Conservation (phyloP, 30 jellyfish, hydroid and myxozoan species). For the Pelagia noctiluca region DNA sequence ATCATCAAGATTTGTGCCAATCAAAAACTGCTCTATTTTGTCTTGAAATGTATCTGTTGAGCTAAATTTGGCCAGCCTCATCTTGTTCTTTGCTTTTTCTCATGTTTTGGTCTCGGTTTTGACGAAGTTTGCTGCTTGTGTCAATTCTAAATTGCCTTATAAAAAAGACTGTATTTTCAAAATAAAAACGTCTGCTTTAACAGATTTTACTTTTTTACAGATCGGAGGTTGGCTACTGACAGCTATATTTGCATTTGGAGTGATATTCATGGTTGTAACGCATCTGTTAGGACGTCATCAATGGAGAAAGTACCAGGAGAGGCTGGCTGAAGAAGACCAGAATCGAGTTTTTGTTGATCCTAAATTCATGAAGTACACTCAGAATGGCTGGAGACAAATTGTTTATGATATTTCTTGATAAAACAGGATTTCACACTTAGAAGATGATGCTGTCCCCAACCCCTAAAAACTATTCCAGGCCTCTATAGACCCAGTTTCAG, state of each 20-base stretch:
- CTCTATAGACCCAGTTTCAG: too few relatives aligned
- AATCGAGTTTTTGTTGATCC: constrained; percentile 53
- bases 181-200: too few relatives aligned
- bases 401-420: not conserved
- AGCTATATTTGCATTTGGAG: constrained; percentile 51
- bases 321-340: constrained; percentile 31
- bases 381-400: constrained; percentile 52
- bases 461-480: too few relatives aligned
- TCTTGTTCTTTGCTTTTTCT: not conserved
- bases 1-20: too few relatives aligned
- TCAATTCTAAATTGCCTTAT: not conserved
- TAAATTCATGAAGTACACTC: constrained; percentile 44
- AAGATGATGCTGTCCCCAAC: too few relatives aligned
- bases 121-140: not conserved
- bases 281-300: constrained; percentile 71
- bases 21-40: not conserved
- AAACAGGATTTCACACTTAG: too few relatives aligned
- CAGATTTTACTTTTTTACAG: not conserved
- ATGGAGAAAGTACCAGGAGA: constrained; percentile 62
- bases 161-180: not conserved
- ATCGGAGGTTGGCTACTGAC: constrained; percentile 82
- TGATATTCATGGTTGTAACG: constrained; percentile 60
- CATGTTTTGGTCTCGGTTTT: not conserved
- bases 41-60: not conserved
- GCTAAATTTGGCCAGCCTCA: not conserved